Conservation (phyloP, 2,888 invertebrate genomes). For the Siphonodentalium dalli region DNA sequence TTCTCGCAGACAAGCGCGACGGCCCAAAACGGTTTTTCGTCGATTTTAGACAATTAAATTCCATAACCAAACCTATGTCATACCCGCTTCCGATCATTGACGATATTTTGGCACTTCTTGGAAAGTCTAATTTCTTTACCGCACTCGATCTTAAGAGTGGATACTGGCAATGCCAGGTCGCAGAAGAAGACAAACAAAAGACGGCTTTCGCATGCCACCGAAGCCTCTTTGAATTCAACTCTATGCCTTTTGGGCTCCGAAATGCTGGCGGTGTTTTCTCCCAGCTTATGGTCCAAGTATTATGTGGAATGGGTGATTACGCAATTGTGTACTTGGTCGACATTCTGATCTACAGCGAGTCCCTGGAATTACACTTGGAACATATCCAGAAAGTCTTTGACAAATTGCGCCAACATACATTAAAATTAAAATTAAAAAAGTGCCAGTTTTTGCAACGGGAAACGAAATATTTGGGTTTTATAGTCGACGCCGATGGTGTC, state of each 20-base stretch:
- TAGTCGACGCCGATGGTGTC: slow-evolving; percentile 13
- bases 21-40: slow-evolving; percentile 16
- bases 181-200: slow-evolving; percentile 18
- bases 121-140: slow-evolving; percentile 8
- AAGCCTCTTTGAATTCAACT: slow-evolving; percentile 22
- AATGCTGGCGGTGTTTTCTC: not conserved
- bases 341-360: slow-evolving; percentile 1
- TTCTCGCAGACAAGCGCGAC: too few relatives aligned
- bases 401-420: not conserved
- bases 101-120: slow-evolving; percentile 10
- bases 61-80: not conserved
- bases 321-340: slow-evolving; percentile 13
- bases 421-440: slow-evolving; percentile 4
- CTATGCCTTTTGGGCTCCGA: slow-evolving; percentile 17
- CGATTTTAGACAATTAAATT: slow-evolving; percentile 7
- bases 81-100: slow-evolving; percentile 1
- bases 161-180: slow-evolving; percentile 14
- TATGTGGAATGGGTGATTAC: slow-evolving; percentile 1
- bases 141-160: slow-evolving; percentile 12
- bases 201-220: slow-evolving; percentile 19
- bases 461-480: slow-evolving; percentile 24
- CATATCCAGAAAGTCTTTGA: slow-evolving; percentile 2
- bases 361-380: slow-evolving; percentile 1
- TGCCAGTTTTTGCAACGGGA: slow-evolving; percentile 13
- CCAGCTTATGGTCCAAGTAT: too few relatives aligned